Conservation (phyloP, 1,140 invertebrate genomes). For the Drosophila pallidifrons region DNA sequence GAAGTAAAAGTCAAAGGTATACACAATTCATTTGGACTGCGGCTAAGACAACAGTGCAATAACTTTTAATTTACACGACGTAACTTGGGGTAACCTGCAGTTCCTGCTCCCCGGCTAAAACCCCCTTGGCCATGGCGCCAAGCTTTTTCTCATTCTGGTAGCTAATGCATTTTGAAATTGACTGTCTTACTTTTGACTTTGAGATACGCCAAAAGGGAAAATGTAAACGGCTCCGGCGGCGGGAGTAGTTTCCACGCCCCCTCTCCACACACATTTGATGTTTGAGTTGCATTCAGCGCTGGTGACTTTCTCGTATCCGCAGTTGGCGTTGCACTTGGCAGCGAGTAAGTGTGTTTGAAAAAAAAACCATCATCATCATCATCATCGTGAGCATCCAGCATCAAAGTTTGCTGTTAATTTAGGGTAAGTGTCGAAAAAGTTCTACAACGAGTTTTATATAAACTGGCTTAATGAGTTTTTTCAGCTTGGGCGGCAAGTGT, state of each 20-base stretch:
- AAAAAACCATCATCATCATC: conserved; percentile 33
- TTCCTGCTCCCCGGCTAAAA: conserved; percentile 13
- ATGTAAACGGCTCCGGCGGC: neutral
- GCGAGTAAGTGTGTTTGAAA: conserved; percentile 37
- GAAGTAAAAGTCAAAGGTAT: neutral
- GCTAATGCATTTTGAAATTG: conserved; percentile 69
- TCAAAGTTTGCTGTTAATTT: conserved; percentile 76
- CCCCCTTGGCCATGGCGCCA: conserved; percentile 17
- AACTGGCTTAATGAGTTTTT: conserved; percentile 69
- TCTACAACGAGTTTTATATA: conserved; percentile 74
- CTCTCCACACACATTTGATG: conserved; percentile 39
- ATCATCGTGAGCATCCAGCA: neutral
- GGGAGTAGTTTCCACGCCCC: conserved; percentile 5
- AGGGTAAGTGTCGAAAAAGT: conserved; percentile 74
- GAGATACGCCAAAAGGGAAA: conserved; percentile 33
- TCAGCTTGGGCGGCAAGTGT: conserved; percentile 25
- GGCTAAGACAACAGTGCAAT: conserved; percentile 52
- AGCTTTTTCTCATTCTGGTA: neutral
- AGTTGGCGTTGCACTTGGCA: conserved; percentile 46
- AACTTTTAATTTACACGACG: conserved; percentile 56
- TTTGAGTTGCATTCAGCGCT: conserved; percentile 58
- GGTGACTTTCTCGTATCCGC: conserved; percentile 3
- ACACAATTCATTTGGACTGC: conserved; percentile 15
- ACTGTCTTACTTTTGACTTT: conserved; percentile 70
- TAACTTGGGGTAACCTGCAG: conserved; percentile 11